phyloP scores from a whole-genome alignment of 2,888 invertebrate genomes.

The Drosophila buzzatii region DNA sequence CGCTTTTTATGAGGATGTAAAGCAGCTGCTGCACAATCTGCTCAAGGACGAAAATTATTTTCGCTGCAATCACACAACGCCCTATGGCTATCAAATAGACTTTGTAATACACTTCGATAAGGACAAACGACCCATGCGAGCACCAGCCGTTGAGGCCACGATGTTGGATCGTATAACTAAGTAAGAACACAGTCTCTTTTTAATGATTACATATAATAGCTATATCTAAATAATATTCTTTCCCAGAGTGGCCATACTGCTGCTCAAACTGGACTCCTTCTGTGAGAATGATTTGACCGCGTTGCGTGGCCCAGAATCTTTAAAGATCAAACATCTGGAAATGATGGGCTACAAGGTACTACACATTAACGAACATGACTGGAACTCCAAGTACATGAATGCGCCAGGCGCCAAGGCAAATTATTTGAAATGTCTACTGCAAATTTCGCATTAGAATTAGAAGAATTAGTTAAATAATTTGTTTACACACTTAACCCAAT shows the following conservation, averaged over 20 bases:
- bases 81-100: constrained; percentile 85
- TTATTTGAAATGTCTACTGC: constrained; percentile 84
- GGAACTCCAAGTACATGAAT: constrained; percentile 87
- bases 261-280: constrained; percentile 85
- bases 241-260: constrained; percentile 82
- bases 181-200: constrained; percentile 50
- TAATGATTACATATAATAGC: background rate
- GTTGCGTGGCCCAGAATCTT: constrained; percentile 86
- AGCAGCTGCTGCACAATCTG: constrained; percentile 66
- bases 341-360: constrained; percentile 88
- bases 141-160: constrained; percentile 74
- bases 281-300: constrained; percentile 85
- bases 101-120: constrained; percentile 84
- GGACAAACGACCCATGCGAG: constrained; percentile 71
- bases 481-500: background rate
- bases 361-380: constrained; percentile 86
- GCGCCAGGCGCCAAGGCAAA: constrained; percentile 85
- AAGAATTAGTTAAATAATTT: background rate
- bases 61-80: constrained; percentile 84
- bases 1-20: constrained; percentile 75
- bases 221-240: background rate
- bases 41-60: constrained; percentile 79
- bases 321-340: constrained; percentile 88
- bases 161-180: constrained; percentile 84
- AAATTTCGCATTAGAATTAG: constrained; percentile 63